Base-by-base conservation (phyloP, 2,797 vertebrate species). In the Lateolabrax maculatus region DNA sequence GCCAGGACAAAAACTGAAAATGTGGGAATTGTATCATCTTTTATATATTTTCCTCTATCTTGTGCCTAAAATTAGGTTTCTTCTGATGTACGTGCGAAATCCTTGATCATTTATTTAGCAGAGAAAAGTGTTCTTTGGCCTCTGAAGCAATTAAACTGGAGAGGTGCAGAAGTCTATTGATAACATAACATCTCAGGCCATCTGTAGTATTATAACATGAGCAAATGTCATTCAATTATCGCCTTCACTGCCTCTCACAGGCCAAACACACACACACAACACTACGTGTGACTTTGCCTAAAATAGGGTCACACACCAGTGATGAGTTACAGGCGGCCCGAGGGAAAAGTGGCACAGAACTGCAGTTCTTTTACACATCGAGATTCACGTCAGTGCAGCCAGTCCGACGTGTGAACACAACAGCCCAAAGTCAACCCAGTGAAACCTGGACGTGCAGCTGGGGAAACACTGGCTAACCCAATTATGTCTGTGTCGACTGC, bases 401-500 rank as follows among this genome's bases (percentile, higher is more conserved):
- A 53, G 25, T 68, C 63, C 27, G 68, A 80, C 58, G 58, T 43
- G 63, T 61, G 46, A 78, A 49, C 56, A 53, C 56, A 72, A 69
- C 62, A 16, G 5, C 51, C 31, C 71, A 75, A 23, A 74, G 75
- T 71, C 46, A 62, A 67, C 16, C 43, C 43, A 48, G 53, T 46
- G n/a, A 68, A 63, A 73, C 56, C 43, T 49, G 68, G 51, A 58
- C 12, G 8, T 80, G 75, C 48, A 67, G 39, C 60, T 19, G 51
- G 65, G 60, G 39, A 79, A 84, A 61, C 71, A 44, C 77, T 23
- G 49, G 56, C 23, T 71, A 74, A 85, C 76, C 78, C 43, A 71
- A 68, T 83, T 83, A 77, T 1, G 29, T 60, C 43, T 31, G 48
- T 34, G 72, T 51, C 9, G 6, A 43, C 23, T 39, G 9, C 52